Evolutionary conservation across 1,140 invertebrate species (phyloP), one percentile per base, ranked within the genome.

Genomic region (Drosophila sp.): DNA sequence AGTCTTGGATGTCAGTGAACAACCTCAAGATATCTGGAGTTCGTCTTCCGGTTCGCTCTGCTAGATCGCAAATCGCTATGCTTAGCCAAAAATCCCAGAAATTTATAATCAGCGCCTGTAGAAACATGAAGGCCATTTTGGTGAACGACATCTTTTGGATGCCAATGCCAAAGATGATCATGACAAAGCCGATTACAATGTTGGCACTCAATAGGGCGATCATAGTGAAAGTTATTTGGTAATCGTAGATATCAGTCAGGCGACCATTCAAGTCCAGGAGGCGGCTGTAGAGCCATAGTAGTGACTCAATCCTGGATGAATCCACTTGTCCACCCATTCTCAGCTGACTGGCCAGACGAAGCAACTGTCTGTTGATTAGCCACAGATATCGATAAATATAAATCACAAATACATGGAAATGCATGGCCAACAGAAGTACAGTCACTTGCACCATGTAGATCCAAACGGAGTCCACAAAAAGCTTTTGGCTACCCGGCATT

Each of bases 361-460:
- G 44, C 0, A 86, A 58, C 7, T 86, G 32, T 7, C 63, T 29
- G 35, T 86, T 86, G 1, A 86, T 61, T 3, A 50, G 70, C 82
- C 82, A 86, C 4, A 86, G 7, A n/a, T 11, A 72, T 0, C 82
- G 75, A 44, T 86, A 86, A 8, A 82, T 70, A 2, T 38, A 60
- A 1, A 79, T 11, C 2, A 86, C 44, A 0, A 50, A 50, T 47
- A 86, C 29, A 60, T 86, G 75, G 33, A 72, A 86, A 29, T 86
- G 82, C 64, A 73, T 73, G 1, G 61, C 50, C 23, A 76, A 35
- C 8, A 81, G 17, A 1, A 71, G 50, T 25, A 58, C 32, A 25
- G 8, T 11, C 17, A 58, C 10, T 35, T 35, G 32, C 56, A 38
- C 33, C 3, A 58, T 17, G 10, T 58, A 58, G 17, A 35, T 25